Conservation (phyloP, 2,113 vertebrate genomes). For the Apus apus region DNA sequence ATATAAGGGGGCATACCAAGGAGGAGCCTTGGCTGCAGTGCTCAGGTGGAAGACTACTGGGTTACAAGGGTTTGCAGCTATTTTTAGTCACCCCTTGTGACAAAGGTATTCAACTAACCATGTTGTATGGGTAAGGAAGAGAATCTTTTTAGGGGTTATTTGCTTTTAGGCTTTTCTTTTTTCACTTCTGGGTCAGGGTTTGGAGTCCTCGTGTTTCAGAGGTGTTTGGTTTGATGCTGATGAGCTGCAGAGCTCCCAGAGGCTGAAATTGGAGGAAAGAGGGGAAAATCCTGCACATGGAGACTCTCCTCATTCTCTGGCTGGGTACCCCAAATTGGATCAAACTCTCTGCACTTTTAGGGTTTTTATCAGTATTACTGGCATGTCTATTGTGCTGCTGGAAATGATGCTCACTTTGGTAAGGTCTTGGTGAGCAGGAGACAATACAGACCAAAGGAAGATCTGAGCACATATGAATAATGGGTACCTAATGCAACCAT, state of each 20-base stretch:
- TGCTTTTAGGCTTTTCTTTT: neutral
- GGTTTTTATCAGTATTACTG: neutral
- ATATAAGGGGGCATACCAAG: neutral
- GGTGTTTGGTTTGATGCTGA: neutral
- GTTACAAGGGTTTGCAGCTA: neutral
- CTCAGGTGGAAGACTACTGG: neutral
- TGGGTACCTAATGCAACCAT: neutral
- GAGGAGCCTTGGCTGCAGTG: neutral
- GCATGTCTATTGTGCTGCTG: neutral
- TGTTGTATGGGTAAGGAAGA: neutral
- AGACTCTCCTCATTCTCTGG: neutral
- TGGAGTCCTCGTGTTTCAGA: neutral
- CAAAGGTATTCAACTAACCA: neutral
- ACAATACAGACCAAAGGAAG: neutral
- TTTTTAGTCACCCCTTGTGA: neutral
- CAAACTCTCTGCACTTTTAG: neutral
- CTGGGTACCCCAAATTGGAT: neutral
- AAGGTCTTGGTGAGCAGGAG: neutral
- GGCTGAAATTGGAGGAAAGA: neutral
- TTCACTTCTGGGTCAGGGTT: neutral
- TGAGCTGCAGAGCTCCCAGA: neutral
- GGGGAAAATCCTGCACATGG: neutral
- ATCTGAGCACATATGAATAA: neutral
- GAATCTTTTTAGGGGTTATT: fast-evolving
- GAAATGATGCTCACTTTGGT: neutral